Evolutionary conservation across 2,888 invertebrate genomes (phyloP), one percentile per base, ranked within the genome.

Genomic region (Phymatocera aterrima): DNA sequence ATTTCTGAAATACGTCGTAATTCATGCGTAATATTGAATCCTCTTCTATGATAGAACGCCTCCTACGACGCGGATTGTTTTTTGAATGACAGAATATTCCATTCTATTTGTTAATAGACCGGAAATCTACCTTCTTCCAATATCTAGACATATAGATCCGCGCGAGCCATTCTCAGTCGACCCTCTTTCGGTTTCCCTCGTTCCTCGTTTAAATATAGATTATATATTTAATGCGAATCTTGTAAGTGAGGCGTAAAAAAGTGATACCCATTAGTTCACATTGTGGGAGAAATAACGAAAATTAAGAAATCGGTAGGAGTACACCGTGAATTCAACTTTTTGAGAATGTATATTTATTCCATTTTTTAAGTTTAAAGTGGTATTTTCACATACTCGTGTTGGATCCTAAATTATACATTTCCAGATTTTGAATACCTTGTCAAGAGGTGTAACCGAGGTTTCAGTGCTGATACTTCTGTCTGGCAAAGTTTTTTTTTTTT

Each of bases 81-180:
- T 28, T 57, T 21, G 21, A 21, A 21, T 31, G 21, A 40, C 60
- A 57, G 40, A 57, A 24, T 75, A 75, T 37, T 75, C 57, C 43
- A 57, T 75, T 75, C 75, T 54, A 40, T 75, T 43, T 37, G 57
- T 24, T 57, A 43, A 60, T 60, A 75, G 40, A 75, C 57, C 75
- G 57, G 75, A 75, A 57, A 75, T 75, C 43, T 31, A 75, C 37
- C 8, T 21, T 60, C 60, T 75, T 75, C 75, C 54, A 43, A 75
- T 40, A 21, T 31, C 15, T 15, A 15, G 37, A 37, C 18, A 64
- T 10, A n/a, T 51, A 31, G 18, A 51, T 48, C 21, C n/a, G 8
- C 24, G 31, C 2, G 2, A 72, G n/a, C 48, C 31, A 34, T 34
- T 48, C 18, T 31, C 72, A 51, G 6, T 21, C 43, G 64, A 8